Percentiles rank a stretch among this genome's conserved stretches.
phyloP scores from a whole-genome alignment of 53 echinoderm and acorn worm species.

The Temnopleurus reevesii region DNA sequence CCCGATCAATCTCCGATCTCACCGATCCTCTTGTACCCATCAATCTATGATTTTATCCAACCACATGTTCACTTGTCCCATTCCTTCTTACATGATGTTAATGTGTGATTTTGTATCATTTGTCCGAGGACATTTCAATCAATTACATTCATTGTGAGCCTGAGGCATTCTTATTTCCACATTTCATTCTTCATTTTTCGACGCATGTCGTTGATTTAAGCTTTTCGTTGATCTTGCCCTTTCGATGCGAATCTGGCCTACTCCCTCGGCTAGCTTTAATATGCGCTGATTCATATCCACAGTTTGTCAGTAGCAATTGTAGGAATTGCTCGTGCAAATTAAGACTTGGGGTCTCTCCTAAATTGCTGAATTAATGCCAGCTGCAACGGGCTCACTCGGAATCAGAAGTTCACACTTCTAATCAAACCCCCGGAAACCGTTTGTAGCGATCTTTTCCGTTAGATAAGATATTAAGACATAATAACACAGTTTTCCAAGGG shows the following conservation, averaged over 20 bases:
- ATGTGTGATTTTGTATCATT: not conserved
- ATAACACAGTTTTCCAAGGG: slow-evolving; percentile 7
- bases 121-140: not conserved
- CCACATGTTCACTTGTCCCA: not conserved
- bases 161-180: slow-evolving; percentile 11
- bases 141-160: not conserved
- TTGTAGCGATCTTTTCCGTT: slow-evolving; percentile 5
- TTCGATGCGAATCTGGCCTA: not conserved
- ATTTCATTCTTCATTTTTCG: not conserved
- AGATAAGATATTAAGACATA: slow-evolving; percentile 32
- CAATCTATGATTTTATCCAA: slow-evolving; percentile 31
- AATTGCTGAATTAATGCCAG: not conserved
- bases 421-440: not conserved
- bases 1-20: slow-evolving; percentile 13
- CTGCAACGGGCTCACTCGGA: not conserved
- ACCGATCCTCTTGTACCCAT: not conserved
- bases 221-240: slow-evolving; percentile 16
- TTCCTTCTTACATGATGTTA: not conserved
- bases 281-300: slow-evolving; percentile 20
- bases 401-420: slow-evolving; percentile 33
- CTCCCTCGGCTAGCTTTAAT: not conserved
- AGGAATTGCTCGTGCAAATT: not conserved
- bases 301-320: slow-evolving; percentile 2
- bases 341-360: slow-evolving; percentile 21
- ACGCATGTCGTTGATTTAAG: not conserved